These are phyloP conservation scores for Phyllopteryx taeniolatus DNA, from an alignment of 2,113 vertebrate species.

Conservation along the genomic window DNA sequence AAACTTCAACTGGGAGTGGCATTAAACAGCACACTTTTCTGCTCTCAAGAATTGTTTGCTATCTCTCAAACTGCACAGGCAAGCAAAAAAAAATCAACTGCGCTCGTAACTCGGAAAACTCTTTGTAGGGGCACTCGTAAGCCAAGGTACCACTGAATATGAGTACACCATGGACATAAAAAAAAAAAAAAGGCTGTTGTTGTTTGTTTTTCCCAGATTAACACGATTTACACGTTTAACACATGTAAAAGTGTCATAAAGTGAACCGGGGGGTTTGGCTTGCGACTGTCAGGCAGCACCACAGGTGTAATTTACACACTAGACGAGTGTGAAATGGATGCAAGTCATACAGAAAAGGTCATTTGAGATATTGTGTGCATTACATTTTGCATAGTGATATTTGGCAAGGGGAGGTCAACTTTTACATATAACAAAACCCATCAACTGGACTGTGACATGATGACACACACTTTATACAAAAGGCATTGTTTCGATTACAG, in stretches of 20 bases:
- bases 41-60: too few species aligned
- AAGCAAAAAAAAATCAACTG: too few species aligned
- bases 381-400: slow-evolving; percentile 29
- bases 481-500: too few species aligned
- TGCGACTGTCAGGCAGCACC: background rate
- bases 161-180: background rate
- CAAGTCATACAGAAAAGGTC: background rate
- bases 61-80: too few species aligned
- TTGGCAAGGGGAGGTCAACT: slow-evolving; percentile 14
- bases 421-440: background rate
- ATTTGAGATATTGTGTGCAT: slow-evolving; percentile 1
- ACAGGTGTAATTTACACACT: background rate
- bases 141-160: too few species aligned
- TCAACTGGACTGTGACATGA: background rate
- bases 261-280: background rate
- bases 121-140: background rate
- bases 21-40: too few species aligned
- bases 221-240: background rate
- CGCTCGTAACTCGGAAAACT: too few species aligned
- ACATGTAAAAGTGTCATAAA: background rate
- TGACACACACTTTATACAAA: too few species aligned
- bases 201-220: background rate
- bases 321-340: background rate
- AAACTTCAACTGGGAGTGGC: too few species aligned
- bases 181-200: background rate